Percentiles rank a stretch among this genome's conserved stretches.
Evolutionary conservation across 2,113 vertebrate genomes (phyloP).

Genomic region (Phalacrocorax aristotelis): DNA sequence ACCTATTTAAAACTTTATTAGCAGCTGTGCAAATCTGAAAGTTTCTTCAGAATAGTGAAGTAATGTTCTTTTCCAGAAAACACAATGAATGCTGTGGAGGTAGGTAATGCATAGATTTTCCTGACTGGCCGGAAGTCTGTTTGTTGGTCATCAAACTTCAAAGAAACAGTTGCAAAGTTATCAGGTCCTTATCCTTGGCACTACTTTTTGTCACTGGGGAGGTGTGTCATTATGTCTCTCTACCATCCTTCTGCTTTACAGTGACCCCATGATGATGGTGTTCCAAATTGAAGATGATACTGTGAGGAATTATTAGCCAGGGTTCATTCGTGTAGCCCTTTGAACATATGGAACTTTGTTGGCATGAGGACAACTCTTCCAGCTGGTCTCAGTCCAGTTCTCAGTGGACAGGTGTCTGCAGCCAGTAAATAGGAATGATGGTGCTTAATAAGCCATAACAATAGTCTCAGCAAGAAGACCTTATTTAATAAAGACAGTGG

Average conservation of each 20-base stretch:
- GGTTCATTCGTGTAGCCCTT: not conserved
- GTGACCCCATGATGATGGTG: rapidly evolving
- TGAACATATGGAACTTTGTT: not conserved
- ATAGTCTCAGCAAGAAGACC: not conserved
- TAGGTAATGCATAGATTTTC: not conserved
- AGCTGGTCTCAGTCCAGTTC: not conserved
- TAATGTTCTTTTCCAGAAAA: not conserved
- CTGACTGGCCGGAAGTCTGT: not conserved
- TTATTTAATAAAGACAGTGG: not conserved
- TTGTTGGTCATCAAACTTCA: not conserved
- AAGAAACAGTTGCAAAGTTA: not conserved
- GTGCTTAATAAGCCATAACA: not conserved
- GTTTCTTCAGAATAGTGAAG: not conserved
- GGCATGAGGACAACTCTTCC: not conserved
- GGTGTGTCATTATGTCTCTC: not conserved
- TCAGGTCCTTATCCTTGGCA: not conserved
- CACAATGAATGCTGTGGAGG: not conserved
- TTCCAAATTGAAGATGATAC: not conserved
- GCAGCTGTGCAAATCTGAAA: not conserved
- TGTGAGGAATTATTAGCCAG: not conserved
- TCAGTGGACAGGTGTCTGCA: not conserved
- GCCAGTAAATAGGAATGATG: not conserved
- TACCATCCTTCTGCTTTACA: not conserved
- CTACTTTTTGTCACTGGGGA: not conserved
- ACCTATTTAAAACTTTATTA: not conserved